Percentiles rank a stretch among this genome's conserved stretches.
phyloP scores from a whole-genome alignment of 2,888 invertebrate genomes.

The Oscheius sp. region DNA sequence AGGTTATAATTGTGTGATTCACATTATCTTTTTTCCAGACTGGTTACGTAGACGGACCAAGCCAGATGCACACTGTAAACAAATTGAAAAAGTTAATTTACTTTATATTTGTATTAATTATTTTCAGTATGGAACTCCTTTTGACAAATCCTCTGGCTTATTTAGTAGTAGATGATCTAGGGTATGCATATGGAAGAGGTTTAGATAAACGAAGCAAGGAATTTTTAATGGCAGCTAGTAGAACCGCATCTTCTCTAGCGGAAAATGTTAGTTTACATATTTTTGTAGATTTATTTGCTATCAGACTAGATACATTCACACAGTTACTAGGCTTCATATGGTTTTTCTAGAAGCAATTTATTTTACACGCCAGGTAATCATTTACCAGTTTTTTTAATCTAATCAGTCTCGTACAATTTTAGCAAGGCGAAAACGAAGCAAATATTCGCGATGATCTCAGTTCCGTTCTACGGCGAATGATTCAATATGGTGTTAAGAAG shows the following conservation, averaged over 20 bases:
- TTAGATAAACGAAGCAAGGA: background rate
- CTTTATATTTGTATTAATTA: background rate
- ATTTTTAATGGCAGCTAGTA: background rate
- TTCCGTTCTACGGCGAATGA: background rate
- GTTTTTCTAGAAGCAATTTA: constrained; percentile 5
- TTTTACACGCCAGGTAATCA: background rate
- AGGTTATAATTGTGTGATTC: background rate
- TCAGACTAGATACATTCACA: background rate
- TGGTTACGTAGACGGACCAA: too few relatives aligned
- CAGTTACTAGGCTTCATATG: background rate
- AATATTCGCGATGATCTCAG: background rate
- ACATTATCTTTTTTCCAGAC: background rate
- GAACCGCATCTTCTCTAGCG: background rate
- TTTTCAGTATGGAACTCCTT: background rate
- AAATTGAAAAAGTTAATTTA: background rate
- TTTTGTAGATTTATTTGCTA: background rate
- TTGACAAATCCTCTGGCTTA: background rate
- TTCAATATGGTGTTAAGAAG: background rate
- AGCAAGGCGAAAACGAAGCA: background rate
- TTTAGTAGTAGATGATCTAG: background rate
- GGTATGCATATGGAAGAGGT: background rate
- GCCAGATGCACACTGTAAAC: background rate
- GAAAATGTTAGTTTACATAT: background rate
- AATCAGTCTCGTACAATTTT: background rate
- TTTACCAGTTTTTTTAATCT: background rate